phyloP scores from a whole-genome alignment of 2,113 vertebrate genomes.

The Rhabdomys dilectus region DNA sequence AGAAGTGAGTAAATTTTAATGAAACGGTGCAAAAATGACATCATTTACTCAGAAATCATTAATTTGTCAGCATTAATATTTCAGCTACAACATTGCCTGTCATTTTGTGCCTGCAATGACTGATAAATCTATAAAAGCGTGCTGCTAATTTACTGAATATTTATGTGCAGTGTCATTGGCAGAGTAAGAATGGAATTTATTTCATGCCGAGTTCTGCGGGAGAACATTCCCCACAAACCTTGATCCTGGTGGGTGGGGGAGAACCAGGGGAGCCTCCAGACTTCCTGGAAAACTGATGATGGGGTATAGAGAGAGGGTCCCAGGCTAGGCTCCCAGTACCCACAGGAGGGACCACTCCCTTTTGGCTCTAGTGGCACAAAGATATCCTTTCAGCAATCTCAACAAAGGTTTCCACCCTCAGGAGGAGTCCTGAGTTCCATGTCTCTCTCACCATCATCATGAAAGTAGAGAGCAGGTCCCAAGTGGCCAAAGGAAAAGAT shows the following conservation, averaged over 20 bases:
- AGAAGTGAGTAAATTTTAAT: constrained; percentile 99
- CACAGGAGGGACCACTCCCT: neutral
- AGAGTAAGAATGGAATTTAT: constrained; percentile 94
- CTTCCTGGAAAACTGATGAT: constrained; percentile 75
- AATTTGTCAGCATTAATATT: constrained; percentile 99
- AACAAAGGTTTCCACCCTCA: neutral
- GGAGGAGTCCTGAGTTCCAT: neutral
- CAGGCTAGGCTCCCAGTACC: neutral
- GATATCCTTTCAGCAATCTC: neutral
- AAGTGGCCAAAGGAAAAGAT: neutral
- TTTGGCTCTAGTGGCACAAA: neutral
- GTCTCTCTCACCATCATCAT: neutral
- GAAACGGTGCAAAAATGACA: constrained; percentile 98
- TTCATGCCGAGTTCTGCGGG: constrained; percentile 90
- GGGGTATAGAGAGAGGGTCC: neutral
- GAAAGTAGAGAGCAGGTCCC: neutral
- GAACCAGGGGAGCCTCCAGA: constrained; percentile 75
- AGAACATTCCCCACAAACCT: constrained; percentile 91
- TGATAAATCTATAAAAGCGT: constrained; percentile 99
- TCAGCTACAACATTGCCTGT: constrained; percentile 97
- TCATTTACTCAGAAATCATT: constrained; percentile 99
- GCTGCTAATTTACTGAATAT: constrained; percentile 99
- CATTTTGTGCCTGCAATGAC: constrained; percentile 98
- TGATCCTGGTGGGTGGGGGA: constrained; percentile 80
- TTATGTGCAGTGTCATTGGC: constrained; percentile 99